Percentiles rank a stretch among this genome's conserved stretches.
These are phyloP conservation scores for Menidia beryllina DNA, from an alignment of 2,113 vertebrate species.

Conservation along the genomic window DNA sequence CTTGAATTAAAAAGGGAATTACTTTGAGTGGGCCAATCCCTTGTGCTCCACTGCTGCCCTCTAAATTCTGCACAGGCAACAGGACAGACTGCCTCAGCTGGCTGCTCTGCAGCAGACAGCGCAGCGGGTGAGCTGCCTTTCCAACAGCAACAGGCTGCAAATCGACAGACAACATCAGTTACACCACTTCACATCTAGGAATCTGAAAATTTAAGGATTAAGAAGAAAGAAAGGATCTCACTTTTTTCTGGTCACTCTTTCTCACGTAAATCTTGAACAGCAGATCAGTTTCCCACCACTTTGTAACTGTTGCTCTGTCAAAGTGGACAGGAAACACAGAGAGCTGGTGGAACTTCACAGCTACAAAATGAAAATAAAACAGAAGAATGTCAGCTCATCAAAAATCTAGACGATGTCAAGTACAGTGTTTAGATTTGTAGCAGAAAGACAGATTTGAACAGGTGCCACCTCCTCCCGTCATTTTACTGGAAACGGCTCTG, in stretches of 20 bases:
- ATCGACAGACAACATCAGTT: conserved; percentile 1
- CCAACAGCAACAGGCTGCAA: conserved; percentile 86
- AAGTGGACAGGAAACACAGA: conserved; percentile 88
- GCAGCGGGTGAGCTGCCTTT: conserved; percentile 82
- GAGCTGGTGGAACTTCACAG: conserved; percentile 88
- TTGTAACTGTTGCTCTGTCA: conserved; percentile 76
- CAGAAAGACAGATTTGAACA: background rate
- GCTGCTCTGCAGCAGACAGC: conserved; percentile 82
- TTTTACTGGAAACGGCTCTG: conserved; percentile 88
- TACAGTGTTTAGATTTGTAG: background rate
- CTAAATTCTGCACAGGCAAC: conserved; percentile 79
- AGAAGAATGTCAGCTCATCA: conserved; percentile 19
- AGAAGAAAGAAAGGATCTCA: conserved; percentile 66
- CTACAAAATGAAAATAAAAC: conserved; percentile 82
- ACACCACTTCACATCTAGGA: background rate
- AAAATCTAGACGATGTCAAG: background rate
- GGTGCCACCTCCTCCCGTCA: conserved; percentile 83
- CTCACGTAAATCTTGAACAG: conserved; percentile 88
- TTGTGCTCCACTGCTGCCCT: conserved; percentile 64
- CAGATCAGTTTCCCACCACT: conserved; percentile 88
- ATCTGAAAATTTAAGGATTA: background rate
- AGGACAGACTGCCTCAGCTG: conserved; percentile 77
- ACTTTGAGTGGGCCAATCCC: conserved; percentile 89
- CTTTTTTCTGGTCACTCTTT: conserved; percentile 89
- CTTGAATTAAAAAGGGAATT: background rate